Evolutionary conservation across 2,113 vertebrate genomes (phyloP), one percentile per base, ranked within the genome.

Genomic region (Callionymus lyra): DNA sequence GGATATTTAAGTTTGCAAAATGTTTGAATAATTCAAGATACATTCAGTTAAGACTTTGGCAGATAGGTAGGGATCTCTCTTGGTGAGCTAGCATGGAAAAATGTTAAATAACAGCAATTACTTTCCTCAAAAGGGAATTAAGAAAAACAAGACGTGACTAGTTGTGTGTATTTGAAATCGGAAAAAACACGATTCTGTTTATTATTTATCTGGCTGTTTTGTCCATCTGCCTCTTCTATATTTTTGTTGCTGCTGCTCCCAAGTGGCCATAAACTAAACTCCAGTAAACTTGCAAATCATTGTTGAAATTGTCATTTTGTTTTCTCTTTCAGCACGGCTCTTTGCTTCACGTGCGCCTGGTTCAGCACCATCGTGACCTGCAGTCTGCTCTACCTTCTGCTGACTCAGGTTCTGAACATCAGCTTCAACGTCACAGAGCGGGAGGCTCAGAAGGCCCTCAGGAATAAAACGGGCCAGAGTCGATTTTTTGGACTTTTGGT

Each of bases 271-370:
- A 27, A 27, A 27, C 4, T 27, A 27, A 5, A 27, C 8, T 27
- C 8, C 21, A 27, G n/a, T n/a, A n/a, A n/a, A n/a, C n/a, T n/a
- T 34, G 12, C 32, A 34, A 3, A 12, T 43, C 6, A 15, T 37
- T 39, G 2, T 6, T 3, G 2, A 11, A 16, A 14, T 2, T 37
- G 35, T 9, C 2, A 19, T 19, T 16, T 19, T 10, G 4, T 3
- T 32, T 38, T 15, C 10, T 46, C 11, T 47, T n/a, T 41, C 84
- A 99, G 95, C 81, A 88, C 87, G 1, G 91, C 95, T 1, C 86
- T 99, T 47, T 87, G 87, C 41, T 99, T 94, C 86, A 98, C 94
- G 72, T 97, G 94, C 35, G 90, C 86, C 21, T 97, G 94, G 95
- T 99, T 97, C 84, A 90, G 89, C 61, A 81, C 86, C 70, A 91